phyloP scores from a whole-genome alignment of 2,888 invertebrate species.

The Sinodicranocentrus sp. region DNA sequence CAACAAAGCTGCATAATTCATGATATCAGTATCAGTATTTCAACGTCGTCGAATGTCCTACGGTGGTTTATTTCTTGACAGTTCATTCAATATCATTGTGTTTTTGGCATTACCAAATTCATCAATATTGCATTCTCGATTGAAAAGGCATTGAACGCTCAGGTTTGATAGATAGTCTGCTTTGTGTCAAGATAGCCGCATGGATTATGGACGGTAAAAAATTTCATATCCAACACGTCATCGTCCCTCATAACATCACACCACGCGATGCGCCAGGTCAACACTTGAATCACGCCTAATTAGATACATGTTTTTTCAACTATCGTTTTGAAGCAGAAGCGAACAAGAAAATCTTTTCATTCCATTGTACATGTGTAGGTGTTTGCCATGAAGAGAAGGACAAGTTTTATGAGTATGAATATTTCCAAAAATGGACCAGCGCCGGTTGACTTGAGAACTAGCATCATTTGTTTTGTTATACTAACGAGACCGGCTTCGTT shows the following conservation, averaged over 20 bases:
- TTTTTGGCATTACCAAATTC: too few relatives aligned
- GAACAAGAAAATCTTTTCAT: not conserved
- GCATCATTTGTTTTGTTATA: not conserved
- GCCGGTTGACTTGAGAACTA: conserved; percentile 19
- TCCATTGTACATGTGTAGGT: conserved; percentile 29
- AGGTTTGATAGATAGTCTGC: not conserved
- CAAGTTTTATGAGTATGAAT: conserved; percentile 41
- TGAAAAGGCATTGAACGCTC: too few relatives aligned
- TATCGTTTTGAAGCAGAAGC: not conserved
- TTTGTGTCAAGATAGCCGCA: too few relatives aligned
- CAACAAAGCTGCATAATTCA: too few relatives aligned
- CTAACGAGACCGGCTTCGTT: not conserved
- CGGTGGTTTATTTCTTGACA: too few relatives aligned
- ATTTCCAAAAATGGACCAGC: conserved; percentile 51
- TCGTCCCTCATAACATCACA: conserved; percentile 37
- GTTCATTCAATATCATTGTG: too few relatives aligned
- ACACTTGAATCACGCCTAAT: conserved; percentile 40
- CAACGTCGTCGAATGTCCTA: too few relatives aligned
- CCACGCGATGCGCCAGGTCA: conserved; percentile 35
- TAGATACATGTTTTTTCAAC: conserved; percentile 33
- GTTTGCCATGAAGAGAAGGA: conserved; percentile 55
- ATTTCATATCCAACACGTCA: conserved; percentile 29
- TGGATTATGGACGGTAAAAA: too few relatives aligned
- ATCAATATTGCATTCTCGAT: too few relatives aligned
- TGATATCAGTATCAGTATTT: too few relatives aligned